Percentiles rank a stretch among this genome's conserved stretches.
Evolutionary conservation across 2,113 vertebrate genomes (phyloP).

Genomic region (Lutjanus erythropterus): DNA sequence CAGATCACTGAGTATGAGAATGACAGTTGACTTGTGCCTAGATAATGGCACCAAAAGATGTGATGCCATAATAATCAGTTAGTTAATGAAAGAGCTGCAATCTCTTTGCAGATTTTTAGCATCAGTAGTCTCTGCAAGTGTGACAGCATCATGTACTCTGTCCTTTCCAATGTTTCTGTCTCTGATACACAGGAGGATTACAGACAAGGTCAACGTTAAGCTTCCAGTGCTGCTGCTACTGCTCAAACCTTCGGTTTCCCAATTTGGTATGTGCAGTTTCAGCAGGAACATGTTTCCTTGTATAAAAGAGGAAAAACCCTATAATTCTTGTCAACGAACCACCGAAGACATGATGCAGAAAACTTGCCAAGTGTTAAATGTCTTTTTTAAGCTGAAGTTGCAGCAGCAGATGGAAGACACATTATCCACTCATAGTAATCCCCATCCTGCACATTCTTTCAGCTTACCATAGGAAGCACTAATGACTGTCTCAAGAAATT

Average conservation of each 20-base stretch:
- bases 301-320: constrained; percentile 67
- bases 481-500: constrained; percentile 59
- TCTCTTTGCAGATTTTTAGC: constrained; percentile 6
- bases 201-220: constrained; percentile 20
- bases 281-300: constrained; percentile 68
- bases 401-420: constrained; percentile 75
- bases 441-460: constrained; percentile 60
- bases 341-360: constrained; percentile 64
- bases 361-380: constrained; percentile 69
- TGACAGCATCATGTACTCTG: constrained; percentile 2
- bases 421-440: constrained; percentile 66
- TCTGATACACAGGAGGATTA: constrained; percentile 19
- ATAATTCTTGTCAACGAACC: constrained; percentile 68
- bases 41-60: not conserved
- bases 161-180: not conserved
- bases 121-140: not conserved
- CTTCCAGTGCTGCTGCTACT: constrained; percentile 22
- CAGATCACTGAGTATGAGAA: not conserved
- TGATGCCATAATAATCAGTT: not conserved
- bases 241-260: constrained; percentile 45
- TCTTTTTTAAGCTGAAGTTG: constrained; percentile 63
- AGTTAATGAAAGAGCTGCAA: not conserved
- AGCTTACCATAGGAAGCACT: constrained; percentile 51
- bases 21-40: not conserved
- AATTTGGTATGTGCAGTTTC: constrained; percentile 63